phyloP scores from a whole-genome alignment of 1,140 invertebrate species.

The Zaprionus ghesquierei region DNA sequence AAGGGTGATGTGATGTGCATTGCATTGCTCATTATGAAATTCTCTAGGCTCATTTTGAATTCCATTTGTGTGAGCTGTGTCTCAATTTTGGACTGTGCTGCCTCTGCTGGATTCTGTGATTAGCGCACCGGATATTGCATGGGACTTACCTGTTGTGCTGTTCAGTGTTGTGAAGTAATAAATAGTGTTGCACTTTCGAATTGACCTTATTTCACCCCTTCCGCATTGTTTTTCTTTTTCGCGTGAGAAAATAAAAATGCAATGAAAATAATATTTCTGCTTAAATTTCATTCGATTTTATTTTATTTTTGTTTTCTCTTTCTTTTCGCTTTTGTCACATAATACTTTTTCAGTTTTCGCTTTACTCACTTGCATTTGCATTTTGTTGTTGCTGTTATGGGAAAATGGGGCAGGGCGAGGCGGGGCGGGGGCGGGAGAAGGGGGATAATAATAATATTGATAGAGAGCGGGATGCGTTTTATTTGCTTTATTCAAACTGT shows the following conservation, averaged over 20 bases:
- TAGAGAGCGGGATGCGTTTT: constrained; percentile 26
- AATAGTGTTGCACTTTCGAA: too few relatives aligned
- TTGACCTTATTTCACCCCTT: not conserved
- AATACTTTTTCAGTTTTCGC: constrained; percentile 25
- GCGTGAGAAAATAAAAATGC: not conserved
- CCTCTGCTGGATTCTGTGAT: constrained; percentile 1
- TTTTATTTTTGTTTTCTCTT: constrained; percentile 14
- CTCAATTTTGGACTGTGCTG: not conserved
- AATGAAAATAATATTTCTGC: not conserved
- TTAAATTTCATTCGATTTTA: constrained; percentile 31
- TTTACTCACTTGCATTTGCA: constrained; percentile 25
- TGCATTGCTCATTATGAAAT: not conserved
- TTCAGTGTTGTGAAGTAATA: not conserved
- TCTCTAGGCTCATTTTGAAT: constrained; percentile 38
- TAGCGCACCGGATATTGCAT: constrained; percentile 30
- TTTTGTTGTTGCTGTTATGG: constrained; percentile 24
- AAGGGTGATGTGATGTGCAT: too few relatives aligned
- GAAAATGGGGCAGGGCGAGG: not conserved
- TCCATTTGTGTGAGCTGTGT: constrained; percentile 36
- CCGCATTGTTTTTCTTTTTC: not conserved
- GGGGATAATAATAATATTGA: constrained; percentile 16
- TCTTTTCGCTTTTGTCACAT: constrained; percentile 36
- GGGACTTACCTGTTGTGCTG: not conserved
- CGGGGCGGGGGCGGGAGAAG: not conserved
- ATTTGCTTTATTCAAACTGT: constrained; percentile 24